Base-by-base conservation (phyloP, 2,113 vertebrate species). In the Myotis davidii region DNA sequence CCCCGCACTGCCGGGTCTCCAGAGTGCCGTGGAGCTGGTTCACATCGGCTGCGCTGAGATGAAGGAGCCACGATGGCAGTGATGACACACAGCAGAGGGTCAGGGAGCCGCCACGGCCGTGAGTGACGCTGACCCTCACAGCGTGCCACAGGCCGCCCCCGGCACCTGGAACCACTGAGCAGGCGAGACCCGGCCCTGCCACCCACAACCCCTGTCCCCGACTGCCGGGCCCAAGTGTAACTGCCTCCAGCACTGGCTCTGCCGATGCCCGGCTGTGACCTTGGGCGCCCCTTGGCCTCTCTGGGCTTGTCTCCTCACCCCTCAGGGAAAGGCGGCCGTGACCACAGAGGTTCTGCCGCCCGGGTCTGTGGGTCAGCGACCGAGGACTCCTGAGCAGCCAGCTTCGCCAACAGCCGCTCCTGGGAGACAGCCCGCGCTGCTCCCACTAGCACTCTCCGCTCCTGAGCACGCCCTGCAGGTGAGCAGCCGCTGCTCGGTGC, bases 141-240 rank as follows among this genome's bases (percentile, higher is more conserved):
- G 11, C 0, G 2, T 32, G 39, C 61, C 48, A 2, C 13, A 21
- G 56, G 16, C 25, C 6, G 1, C 0, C 2, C 7, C 6, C 6
- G 6, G 59, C 23, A 4, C 29, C 9, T 9, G 70, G 21, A 20
- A 12, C 48, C 54, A 11, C 37, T 4, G 21, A n/a, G 9, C 17
- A 1, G 39, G 39, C 39, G 39, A 39, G 39, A 39, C 39, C 39
- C 39, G 39, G 39, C 39, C 39, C 29, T 16, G 42, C 42, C 17
- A 2, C 13, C 18, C 50, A 27, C 29, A 0, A 1, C 72, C 34
- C 50, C 21, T 61, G 1, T 23, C 5, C 9, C 1, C 7, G 34
- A 17, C 39, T 61, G 56, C 29, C 8, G 56, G 48, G 17, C 14
- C 25, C n/a, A 34, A 6, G 37, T 4, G 9, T 0, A 8, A 10